A percentile compares a stretch with the other conserved stretches of the same genome.
Conservation (phyloP, 2,888 invertebrate species). For the Adelphocoris suturalis region DNA sequence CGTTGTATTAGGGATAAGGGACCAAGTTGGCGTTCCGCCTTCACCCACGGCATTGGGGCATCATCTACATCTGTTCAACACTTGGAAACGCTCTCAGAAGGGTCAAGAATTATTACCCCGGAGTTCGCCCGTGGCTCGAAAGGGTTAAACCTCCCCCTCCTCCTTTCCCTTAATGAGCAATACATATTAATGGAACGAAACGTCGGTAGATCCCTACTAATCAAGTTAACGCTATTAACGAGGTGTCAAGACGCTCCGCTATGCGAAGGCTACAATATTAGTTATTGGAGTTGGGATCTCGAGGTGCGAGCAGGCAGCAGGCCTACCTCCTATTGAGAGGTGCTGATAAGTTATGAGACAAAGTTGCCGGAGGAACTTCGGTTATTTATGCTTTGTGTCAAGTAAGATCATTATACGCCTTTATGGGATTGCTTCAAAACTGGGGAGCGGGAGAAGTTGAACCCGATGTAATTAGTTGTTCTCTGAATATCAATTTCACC, state of each 20-base stretch:
- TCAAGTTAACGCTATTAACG: constrained; percentile 69
- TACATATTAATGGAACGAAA: constrained; percentile 69
- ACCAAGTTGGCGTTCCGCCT: constrained; percentile 5
- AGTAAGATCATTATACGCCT: constrained; percentile 2
- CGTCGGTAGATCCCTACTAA: constrained; percentile 50
- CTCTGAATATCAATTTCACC: too few relatives aligned
- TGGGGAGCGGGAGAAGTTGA: background rate
- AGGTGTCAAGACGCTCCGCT: constrained; percentile 65
- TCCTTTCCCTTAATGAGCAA: constrained; percentile 56
- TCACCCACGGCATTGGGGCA: constrained; percentile 49
- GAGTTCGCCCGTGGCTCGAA: background rate
- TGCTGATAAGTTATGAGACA: constrained; percentile 30
- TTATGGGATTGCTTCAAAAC: constrained; percentile 11
- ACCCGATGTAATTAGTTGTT: background rate
- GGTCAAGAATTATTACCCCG: constrained; percentile 69
- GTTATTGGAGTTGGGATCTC: constrained; percentile 55
- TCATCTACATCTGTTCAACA: constrained; percentile 71
- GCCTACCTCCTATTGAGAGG: constrained; percentile 26
- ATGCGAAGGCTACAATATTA: constrained; percentile 64
- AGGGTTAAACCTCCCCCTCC: background rate
- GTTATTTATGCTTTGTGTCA: constrained; percentile 30
- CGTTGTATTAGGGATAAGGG: background rate
- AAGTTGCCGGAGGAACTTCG: constrained; percentile 20
- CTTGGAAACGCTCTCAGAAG: constrained; percentile 61
- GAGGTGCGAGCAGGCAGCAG: constrained; percentile 18